Base-by-base conservation (phyloP, 2,888 invertebrate species). In the Drosophila parthenogenetica region DNA sequence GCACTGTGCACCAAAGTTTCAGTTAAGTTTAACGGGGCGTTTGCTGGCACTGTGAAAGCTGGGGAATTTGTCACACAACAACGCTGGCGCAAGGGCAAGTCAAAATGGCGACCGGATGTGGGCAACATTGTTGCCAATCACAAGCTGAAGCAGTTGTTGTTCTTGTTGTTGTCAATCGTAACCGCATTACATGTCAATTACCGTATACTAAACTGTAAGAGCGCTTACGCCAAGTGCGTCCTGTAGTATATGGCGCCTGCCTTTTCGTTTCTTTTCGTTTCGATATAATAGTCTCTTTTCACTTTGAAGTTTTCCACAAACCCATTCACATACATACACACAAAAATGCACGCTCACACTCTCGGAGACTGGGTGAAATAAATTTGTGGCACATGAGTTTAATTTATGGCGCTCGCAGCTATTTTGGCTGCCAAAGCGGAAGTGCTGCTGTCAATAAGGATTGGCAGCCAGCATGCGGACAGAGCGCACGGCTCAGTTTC, bases 161-260 rank as follows among this genome's bases (percentile, higher is more conserved):
- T 35, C 53, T 32, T 77, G 81, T 68, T 86, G 86, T 78, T 86
- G 88, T 83, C 84, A 81, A 83, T 86, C 74, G 79, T 81, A 79
- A 81, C 81, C 87, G 87, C 77, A 86, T 88, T 86, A 86, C 86
- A 88, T 86, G 87, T 86, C 86, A 86, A 88, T 86, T 86, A 88
- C 83, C 79, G 86, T 71, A 70, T 67, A 88, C 86, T 82, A 82
- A 85, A 83, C 79, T 75, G 78, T 72, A 73, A 79, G 73, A 79
- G 87, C 69, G 69, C 81, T 87, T 85, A 73, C 62, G 73, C 70
- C 78, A 79, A 87, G 85, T 78, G 74, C 80, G 72, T 76, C 71
- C 69, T 53, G 72, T 59, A 13, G 35, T 35, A 35, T 57, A 32
- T 59, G 69, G 81, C 69, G 72, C 37, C 69, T 62, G 77, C 63